Evolutionary conservation across 2,888 invertebrate species (phyloP).

Genomic region (Chydorus sphaericus): DNA sequence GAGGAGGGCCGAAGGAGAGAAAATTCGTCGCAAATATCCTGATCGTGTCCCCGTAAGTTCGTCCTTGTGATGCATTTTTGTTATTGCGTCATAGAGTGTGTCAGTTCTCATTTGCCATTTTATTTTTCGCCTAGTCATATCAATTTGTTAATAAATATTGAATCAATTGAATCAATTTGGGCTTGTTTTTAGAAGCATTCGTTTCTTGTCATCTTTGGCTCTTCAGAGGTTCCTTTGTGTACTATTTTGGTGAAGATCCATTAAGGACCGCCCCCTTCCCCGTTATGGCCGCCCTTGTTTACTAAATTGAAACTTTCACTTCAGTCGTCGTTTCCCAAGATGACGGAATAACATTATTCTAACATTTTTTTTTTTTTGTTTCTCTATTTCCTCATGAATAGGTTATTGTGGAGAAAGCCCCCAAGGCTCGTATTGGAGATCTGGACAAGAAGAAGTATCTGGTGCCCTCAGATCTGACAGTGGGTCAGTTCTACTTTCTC

Average conservation of each 20-base stretch:
- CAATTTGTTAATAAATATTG: no score
- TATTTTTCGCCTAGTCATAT: no score
- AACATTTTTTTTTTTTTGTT: constrained; percentile 2
- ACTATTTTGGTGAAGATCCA: no score
- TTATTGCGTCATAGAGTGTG: neutral
- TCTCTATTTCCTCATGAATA: constrained; percentile 57
- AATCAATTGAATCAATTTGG: no score
- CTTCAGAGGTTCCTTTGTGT: no score
- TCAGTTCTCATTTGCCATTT: no score
- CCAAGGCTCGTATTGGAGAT: constrained; percentile 84
- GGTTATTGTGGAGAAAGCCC: constrained; percentile 94
- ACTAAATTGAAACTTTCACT: no score
- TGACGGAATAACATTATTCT: neutral
- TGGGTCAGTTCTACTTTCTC: constrained; percentile 92
- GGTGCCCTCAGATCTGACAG: constrained; percentile 88
- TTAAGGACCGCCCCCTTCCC: no score
- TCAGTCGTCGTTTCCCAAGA: no score
- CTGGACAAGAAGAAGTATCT: constrained; percentile 94
- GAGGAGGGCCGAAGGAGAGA: constrained; percentile 87
- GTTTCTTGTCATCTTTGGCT: no score
- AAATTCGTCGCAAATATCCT: constrained; percentile 89
- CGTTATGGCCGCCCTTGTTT: no score
- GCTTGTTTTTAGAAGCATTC: no score
- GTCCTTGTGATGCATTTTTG: neutral
- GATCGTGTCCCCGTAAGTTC: constrained; percentile 81